Evolutionary conservation across 2,888 invertebrate species (phyloP).

Genomic region (Metellina segmentata): DNA sequence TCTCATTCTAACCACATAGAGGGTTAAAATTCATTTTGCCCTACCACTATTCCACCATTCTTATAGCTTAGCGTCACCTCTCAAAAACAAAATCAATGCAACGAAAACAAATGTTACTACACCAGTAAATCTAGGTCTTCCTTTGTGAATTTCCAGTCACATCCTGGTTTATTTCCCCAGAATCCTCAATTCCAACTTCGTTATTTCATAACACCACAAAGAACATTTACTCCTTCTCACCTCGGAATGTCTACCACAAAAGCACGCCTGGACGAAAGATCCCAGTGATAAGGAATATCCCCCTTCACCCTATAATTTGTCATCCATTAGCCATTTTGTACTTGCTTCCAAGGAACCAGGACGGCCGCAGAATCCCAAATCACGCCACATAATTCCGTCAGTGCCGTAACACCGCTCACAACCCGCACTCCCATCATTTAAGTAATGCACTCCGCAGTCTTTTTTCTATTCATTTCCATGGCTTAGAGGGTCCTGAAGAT

Average conservation of each 20-base stretch:
- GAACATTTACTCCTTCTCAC: too few species aligned
- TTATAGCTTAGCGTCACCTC: too few species aligned
- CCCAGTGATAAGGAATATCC: background rate
- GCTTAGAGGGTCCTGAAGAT: slow-evolving; percentile 14
- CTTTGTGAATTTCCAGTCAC: too few species aligned
- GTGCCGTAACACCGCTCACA: slow-evolving; percentile 10
- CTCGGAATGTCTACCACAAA: background rate
- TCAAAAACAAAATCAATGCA: too few species aligned
- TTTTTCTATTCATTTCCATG: background rate
- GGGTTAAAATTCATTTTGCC: too few species aligned
- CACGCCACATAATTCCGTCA: slow-evolving; percentile 37
- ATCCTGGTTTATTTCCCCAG: too few species aligned
- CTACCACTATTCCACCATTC: too few species aligned
- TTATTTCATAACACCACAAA: too few species aligned
- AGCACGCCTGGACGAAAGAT: background rate
- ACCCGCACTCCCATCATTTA: slow-evolving; percentile 27
- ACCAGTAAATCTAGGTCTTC: too few species aligned
- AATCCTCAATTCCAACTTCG: too few species aligned
- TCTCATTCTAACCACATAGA: too few species aligned
- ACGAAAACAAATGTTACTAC: too few species aligned
- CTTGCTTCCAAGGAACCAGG: background rate
- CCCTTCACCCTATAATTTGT: slow-evolving; percentile 35
- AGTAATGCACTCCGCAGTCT: background rate
- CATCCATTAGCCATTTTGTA: background rate
- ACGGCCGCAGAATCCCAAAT: slow-evolving; percentile 17